Percentiles rank a stretch among this genome's conserved stretches.
phyloP scores from a whole-genome alignment of 2,888 invertebrate species.

The Scaeva pyrastri region DNA sequence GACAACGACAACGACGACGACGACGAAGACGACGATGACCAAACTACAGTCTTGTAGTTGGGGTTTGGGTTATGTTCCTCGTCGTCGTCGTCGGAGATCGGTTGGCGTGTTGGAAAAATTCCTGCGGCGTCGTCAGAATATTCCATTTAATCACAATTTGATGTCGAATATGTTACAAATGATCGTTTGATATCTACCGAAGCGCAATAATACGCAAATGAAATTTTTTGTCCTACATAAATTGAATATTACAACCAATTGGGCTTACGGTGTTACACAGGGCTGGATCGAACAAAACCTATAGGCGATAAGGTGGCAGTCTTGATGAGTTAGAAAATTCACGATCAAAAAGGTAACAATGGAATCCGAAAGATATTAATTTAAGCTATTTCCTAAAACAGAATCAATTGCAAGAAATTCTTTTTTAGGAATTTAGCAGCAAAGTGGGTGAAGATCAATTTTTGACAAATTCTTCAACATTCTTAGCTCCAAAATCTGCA shows the following conservation, averaged over 20 bases:
- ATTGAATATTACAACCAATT: slow-evolving; percentile 23
- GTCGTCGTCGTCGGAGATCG: slow-evolving; percentile 41
- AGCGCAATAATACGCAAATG: slow-evolving; percentile 63
- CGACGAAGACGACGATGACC: not conserved
- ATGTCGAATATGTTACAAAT: slow-evolving; percentile 64
- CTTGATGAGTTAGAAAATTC: no score
- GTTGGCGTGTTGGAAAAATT: slow-evolving; percentile 64
- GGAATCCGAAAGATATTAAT: no score
- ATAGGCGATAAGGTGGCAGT: no score
- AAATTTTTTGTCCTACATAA: slow-evolving; percentile 16
- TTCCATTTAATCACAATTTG: slow-evolving; percentile 75
- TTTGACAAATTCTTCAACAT: not conserved
- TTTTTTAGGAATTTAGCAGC: no score
- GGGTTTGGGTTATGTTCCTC: slow-evolving; percentile 38
- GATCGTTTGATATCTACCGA: slow-evolving; percentile 74
- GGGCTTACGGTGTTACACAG: not conserved
- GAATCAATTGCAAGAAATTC: no score
- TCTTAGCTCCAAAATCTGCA: no score
- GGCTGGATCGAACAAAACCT: not conserved
- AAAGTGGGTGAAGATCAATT: no score
- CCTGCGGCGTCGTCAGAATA: slow-evolving; percentile 65
- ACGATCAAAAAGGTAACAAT: no score
- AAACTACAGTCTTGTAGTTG: slow-evolving; percentile 50
- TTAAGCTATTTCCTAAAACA: no score
- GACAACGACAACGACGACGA: slow-evolving; percentile 6